phyloP scores from a whole-genome alignment of 2,888 invertebrate species.

The Scrobipalpa atriplicella region DNA sequence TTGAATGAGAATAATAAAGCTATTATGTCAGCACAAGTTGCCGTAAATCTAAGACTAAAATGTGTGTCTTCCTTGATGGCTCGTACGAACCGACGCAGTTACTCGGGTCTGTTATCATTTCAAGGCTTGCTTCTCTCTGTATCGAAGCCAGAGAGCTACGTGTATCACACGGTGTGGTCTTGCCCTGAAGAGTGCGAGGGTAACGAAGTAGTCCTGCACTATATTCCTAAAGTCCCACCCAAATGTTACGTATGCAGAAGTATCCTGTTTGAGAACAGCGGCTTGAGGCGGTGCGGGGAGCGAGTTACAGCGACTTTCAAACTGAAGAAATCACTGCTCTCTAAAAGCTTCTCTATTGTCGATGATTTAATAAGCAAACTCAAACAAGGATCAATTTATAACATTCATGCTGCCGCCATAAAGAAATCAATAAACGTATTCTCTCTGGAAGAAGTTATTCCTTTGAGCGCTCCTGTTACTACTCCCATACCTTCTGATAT shows the following conservation, averaged over 20 bases:
- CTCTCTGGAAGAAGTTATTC: constrained; percentile 56
- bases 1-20: constrained; percentile 43
- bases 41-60: constrained; percentile 58
- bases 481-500: constrained; percentile 56
- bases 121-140: constrained; percentile 59
- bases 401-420: constrained; percentile 51
- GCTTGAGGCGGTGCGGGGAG: constrained; percentile 68
- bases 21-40: constrained; percentile 56
- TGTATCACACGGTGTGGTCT: constrained; percentile 72
- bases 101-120: constrained; percentile 54
- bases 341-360: constrained; percentile 53
- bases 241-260: constrained; percentile 67
- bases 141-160: constrained; percentile 61
- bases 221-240: constrained; percentile 66
- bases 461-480: constrained; percentile 52
- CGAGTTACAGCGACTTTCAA: constrained; percentile 60
- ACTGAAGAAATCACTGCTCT: constrained; percentile 44
- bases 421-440: constrained; percentile 58
- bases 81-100: constrained; percentile 44
- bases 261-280: constrained; percentile 68
- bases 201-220: constrained; percentile 65
- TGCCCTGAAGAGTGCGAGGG: constrained; percentile 76
- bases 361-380: constrained; percentile 65
- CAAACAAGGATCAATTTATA: constrained; percentile 55
- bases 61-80: constrained; percentile 50